Evolutionary conservation across 2,113 vertebrate species (phyloP).

Genomic region (Steatornis caripensis): DNA sequence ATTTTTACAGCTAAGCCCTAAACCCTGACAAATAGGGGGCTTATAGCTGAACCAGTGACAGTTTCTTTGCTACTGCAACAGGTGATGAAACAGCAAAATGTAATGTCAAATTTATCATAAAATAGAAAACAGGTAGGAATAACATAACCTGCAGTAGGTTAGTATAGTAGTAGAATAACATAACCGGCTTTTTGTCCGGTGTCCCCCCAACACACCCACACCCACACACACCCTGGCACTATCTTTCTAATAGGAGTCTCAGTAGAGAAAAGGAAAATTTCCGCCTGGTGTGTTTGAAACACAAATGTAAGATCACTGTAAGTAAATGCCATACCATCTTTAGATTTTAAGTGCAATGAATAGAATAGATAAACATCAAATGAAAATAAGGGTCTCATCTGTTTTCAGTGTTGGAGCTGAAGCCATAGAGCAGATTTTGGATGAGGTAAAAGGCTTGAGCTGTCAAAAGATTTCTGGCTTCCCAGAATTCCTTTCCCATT

Average conservation of each 20-base stretch:
- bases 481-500: conserved; percentile 74
- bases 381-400: conserved; percentile 57
- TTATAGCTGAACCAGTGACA: conserved; percentile 21
- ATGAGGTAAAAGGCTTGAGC: conserved; percentile 64
- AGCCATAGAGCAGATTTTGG: conserved; percentile 57
- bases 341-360: conserved; percentile 48
- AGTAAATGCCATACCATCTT: conserved; percentile 29
- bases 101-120: conserved; percentile 34
- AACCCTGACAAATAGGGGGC: conserved; percentile 13
- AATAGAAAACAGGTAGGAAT: background rate
- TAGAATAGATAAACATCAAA: conserved; percentile 68
- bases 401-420: conserved; percentile 40
- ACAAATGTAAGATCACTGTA: conserved; percentile 36
- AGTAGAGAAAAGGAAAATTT: background rate
- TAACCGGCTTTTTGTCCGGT: background rate
- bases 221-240: background rate
- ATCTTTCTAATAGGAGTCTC: conserved; percentile 20
- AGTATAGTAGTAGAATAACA: no score
- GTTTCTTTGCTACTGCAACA: background rate
- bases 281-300: background rate
- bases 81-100: background rate
- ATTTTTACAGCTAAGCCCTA: conserved; percentile 20
- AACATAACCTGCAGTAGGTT: background rate
- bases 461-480: conserved; percentile 69
- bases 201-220: background rate